Percentiles rank a stretch among this genome's conserved stretches.
These are phyloP conservation scores for Cassiopea andromeda DNA, from an alignment of 30 jellyfish, hydroid and myxozoan genomes.

Conservation along the genomic window DNA sequence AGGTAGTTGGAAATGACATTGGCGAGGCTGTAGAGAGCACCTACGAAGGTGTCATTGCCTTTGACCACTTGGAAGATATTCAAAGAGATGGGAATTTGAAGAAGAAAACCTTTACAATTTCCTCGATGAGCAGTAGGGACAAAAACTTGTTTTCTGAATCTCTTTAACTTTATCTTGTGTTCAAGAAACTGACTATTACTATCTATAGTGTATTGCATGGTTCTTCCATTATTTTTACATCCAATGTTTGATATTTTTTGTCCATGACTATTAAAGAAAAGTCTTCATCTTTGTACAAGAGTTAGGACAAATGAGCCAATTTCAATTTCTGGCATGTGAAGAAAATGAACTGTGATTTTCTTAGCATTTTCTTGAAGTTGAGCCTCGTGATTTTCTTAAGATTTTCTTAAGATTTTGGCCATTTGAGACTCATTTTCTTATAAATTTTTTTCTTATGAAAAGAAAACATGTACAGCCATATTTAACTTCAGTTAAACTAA, in stretches of 20 bases:
- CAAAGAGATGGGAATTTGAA: background rate
- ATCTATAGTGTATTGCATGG: no score
- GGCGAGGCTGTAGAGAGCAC: background rate
- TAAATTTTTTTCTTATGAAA: no score
- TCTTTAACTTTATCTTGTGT: no score
- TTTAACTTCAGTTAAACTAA: no score
- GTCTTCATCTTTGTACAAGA: no score
- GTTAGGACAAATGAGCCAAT: background rate
- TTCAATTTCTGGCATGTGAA: background rate
- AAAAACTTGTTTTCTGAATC: background rate
- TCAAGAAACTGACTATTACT: no score
- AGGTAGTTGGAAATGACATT: background rate
- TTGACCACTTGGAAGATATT: conserved; percentile 11
- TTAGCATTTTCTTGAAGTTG: background rate
- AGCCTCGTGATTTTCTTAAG: background rate
- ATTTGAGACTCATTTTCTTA: no score
- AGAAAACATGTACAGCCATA: no score
- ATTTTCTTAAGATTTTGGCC: background rate
- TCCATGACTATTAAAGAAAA: no score
- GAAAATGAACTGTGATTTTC: background rate
- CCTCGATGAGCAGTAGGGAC: background rate
- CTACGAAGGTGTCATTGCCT: background rate
- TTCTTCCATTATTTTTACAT: no score
- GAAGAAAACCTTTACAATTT: background rate
- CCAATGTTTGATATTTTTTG: no score